A percentile compares a stretch with the other conserved stretches of the same genome.
These are phyloP conservation scores for Agapornis canus DNA, from an alignment of 2,797 vertebrate genomes.

Conservation along the genomic window DNA sequence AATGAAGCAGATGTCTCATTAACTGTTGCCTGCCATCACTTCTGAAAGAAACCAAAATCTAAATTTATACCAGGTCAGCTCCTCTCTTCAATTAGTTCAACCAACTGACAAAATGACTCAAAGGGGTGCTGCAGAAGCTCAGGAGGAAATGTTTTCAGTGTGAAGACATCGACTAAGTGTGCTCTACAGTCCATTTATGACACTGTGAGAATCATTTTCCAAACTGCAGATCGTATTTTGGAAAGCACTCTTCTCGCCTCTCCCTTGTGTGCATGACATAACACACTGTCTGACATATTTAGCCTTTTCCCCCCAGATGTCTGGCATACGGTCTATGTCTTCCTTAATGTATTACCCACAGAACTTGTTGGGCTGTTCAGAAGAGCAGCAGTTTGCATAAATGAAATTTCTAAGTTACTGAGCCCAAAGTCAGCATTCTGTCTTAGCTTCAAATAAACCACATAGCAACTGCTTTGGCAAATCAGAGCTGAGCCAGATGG, in stretches of 20 bases:
- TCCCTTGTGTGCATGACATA: constrained; percentile 48
- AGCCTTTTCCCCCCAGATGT: constrained; percentile 48
- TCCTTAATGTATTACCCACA: background rate
- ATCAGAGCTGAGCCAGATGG: background rate
- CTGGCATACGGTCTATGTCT: constrained; percentile 45
- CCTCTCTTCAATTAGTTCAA: fast-evolving
- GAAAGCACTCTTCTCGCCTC: background rate
- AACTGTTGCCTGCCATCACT: constrained; percentile 42
- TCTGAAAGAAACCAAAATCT: background rate
- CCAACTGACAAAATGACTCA: background rate
- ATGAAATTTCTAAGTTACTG: constrained; percentile 27
- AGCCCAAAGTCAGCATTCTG: constrained; percentile 47
- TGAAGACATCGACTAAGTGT: background rate
- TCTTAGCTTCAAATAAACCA: constrained; percentile 54
- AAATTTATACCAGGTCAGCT: background rate
- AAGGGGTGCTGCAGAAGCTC: background rate
- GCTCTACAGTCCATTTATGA: background rate
- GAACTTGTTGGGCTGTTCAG: background rate
- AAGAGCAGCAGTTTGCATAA: constrained; percentile 24
- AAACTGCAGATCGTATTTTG: constrained; percentile 12
- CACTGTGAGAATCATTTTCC: constrained; percentile 37
- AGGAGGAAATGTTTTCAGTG: constrained; percentile 29
- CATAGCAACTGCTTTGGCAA: constrained; percentile 53
- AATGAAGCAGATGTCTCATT: constrained; percentile 55
- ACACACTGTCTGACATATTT: constrained; percentile 19